Evolutionary conservation across 2,888 invertebrate genomes (phyloP).

Genomic region (Lysandra coridon): DNA sequence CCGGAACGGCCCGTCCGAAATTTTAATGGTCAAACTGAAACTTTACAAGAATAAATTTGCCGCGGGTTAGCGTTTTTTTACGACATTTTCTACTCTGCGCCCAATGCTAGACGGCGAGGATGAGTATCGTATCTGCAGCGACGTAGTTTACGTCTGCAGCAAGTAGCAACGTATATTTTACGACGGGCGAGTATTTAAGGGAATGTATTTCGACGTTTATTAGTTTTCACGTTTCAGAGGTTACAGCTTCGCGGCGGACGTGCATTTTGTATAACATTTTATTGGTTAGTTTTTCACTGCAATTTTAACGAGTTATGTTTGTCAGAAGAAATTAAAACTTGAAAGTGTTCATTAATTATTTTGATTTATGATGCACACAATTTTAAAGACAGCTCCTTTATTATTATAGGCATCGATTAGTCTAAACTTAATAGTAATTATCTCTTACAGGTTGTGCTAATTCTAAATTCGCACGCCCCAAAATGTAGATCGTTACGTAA

Average conservation of each 20-base stretch:
- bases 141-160: conserved; percentile 33
- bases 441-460: not conserved
- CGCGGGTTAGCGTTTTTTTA: conserved; percentile 37
- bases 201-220: conserved; percentile 56
- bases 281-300: conserved; percentile 43
- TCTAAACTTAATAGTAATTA: not conserved
- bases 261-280: conserved; percentile 56
- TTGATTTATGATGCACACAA: not conserved
- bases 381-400: not conserved
- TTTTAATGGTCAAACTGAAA: conserved; percentile 41
- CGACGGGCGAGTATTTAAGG: conserved; percentile 46
- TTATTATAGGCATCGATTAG: not conserved
- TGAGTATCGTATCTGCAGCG: conserved; percentile 42
- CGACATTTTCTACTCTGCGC: conserved; percentile 35
- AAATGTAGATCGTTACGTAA: conserved; percentile 10
- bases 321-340: not conserved
- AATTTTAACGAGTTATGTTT: not conserved
- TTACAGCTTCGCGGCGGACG: conserved; percentile 52
- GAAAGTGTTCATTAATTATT: not conserved
- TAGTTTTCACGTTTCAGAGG: conserved; percentile 57
- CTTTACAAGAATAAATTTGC: conserved; percentile 40
- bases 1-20: conserved; percentile 31
- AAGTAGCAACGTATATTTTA: conserved; percentile 41
- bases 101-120: conserved; percentile 35
- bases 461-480: not conserved